Evolutionary conservation across 2,113 vertebrate genomes (phyloP).

Genomic region (Pica pica): DNA sequence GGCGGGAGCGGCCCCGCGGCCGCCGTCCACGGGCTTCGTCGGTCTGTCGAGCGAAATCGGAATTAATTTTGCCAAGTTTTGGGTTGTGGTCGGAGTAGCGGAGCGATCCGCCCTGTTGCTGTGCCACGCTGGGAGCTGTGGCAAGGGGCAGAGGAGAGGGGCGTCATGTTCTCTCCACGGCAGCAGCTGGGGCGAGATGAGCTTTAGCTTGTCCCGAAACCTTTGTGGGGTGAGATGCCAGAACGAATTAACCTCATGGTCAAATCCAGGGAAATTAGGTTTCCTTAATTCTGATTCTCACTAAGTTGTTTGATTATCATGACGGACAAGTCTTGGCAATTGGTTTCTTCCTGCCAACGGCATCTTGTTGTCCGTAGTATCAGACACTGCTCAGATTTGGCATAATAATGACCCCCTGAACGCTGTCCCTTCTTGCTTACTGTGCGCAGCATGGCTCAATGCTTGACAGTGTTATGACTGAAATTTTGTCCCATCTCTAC

Average conservation of each 20-base stretch:
- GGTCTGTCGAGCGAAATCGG: background rate
- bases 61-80: background rate
- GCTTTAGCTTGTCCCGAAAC: background rate
- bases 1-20: background rate
- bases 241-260: background rate
- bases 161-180: background rate
- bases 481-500: background rate
- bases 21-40: background rate
- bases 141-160: background rate
- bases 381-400: background rate
- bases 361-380: rapidly evolving
- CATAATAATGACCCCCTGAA: background rate
- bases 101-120: rapidly evolving
- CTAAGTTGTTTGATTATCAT: background rate
- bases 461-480: background rate
- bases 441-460: background rate
- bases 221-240: background rate
- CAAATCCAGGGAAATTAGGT: slow-evolving; percentile 13
- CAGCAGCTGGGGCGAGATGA: background rate
- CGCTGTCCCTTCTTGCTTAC: background rate
- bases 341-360: rapidly evolving
- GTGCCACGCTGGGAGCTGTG: background rate
- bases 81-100: background rate
- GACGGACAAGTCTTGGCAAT: background rate
- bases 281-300: background rate